These are phyloP conservation scores for Orycteropus afer DNA, from an alignment of 2,113 vertebrate genomes.

Conservation along the genomic window DNA sequence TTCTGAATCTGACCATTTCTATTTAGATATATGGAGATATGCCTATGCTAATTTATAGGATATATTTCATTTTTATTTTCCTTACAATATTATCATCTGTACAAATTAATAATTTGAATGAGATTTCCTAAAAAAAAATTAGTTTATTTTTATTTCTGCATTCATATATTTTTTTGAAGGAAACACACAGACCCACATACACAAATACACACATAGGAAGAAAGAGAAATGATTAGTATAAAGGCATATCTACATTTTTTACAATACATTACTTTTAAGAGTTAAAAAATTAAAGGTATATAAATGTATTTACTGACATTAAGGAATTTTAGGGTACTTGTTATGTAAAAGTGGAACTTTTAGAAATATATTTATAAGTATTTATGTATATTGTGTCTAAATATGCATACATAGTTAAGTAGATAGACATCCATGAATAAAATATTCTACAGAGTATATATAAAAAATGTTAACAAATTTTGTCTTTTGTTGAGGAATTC, in stretches of 20 bases:
- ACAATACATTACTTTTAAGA: conserved; percentile 4
- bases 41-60: not conserved
- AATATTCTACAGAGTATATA: not conserved
- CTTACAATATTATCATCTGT: not conserved
- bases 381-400: not conserved
- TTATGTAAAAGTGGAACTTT: not conserved
- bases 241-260: not conserved
- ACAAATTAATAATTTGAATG: conserved; percentile 1
- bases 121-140: not conserved
- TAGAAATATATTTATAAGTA: not conserved
- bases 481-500: not conserved
- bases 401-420: not conserved
- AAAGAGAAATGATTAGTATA: not conserved
- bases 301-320: not conserved
- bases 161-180: not conserved
- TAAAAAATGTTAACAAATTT: not conserved
- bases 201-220: not conserved
- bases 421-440: not conserved
- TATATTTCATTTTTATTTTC: conserved; percentile 1
- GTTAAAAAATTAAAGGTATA: not conserved
- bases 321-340: not conserved
- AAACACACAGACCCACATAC: not conserved
- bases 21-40: not conserved
- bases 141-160: not conserved
- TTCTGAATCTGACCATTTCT: not conserved